Evolutionary conservation across 2,113 vertebrate genomes (phyloP).

Genomic region (Coptodon bakossiorum): DNA sequence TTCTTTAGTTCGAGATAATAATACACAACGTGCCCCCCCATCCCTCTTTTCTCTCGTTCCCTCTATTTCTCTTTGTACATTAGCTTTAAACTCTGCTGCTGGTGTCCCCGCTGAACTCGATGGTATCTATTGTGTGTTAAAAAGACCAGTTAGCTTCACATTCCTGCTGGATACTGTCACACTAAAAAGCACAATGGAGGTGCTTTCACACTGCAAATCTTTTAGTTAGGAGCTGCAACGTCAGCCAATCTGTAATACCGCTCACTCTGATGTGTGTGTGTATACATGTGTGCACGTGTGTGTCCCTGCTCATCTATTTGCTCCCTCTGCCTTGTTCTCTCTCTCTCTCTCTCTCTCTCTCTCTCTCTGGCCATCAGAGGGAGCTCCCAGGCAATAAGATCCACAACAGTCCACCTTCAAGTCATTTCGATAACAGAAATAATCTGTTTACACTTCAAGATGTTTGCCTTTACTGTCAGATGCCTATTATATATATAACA

Average conservation of each 20-base stretch:
- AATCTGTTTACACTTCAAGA: not conserved
- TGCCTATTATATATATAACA: not conserved
- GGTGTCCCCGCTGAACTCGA: slow-evolving; percentile 51
- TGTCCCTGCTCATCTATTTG: not conserved
- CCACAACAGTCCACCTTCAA: not conserved
- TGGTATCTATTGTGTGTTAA: slow-evolving; percentile 49
- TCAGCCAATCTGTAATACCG: slow-evolving; percentile 64
- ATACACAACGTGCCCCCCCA: not conserved
- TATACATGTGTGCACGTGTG: not conserved
- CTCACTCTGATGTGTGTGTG: slow-evolving; percentile 3
- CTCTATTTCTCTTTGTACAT: not conserved
- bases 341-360: not conserved
- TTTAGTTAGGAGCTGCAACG: slow-evolving; percentile 53
- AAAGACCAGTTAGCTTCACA: slow-evolving; percentile 54
- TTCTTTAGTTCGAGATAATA: slow-evolving; percentile 1
- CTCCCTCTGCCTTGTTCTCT: not conserved
- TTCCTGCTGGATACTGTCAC: slow-evolving; percentile 66
- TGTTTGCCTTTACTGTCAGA: not conserved
- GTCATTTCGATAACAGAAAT: not conserved
- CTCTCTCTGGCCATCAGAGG: slow-evolving; percentile 42
- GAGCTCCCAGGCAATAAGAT: slow-evolving; percentile 20
- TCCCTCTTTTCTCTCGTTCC: not conserved
- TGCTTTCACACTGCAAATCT: slow-evolving; percentile 64
- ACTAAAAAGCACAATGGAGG: slow-evolving; percentile 53
- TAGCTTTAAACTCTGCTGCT: slow-evolving; percentile 34